Conservation (phyloP, 2,888 invertebrate species). For the Brenthis daphne region DNA sequence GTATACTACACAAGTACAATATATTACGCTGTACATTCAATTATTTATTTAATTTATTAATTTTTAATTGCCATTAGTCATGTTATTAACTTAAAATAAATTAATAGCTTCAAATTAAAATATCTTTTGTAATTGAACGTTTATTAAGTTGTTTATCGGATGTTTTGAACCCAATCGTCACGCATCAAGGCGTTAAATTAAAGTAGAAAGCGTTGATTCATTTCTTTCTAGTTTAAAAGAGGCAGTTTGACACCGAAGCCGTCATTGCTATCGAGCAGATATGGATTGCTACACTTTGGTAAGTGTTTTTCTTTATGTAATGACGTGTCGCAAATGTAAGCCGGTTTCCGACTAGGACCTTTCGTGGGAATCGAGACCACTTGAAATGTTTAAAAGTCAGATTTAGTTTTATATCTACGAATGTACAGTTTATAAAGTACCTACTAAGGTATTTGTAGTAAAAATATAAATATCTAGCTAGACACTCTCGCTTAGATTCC, state of each 20-base stretch:
- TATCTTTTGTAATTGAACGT: conserved; percentile 17
- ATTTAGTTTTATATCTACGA: not conserved
- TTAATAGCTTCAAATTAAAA: too few species aligned
- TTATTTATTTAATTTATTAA: too few species aligned
- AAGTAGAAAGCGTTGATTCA: conserved; percentile 73
- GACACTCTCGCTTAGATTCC: too few species aligned
- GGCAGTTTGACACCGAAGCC: conserved; percentile 50
- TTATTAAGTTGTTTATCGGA: conserved; percentile 23
- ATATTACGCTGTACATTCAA: too few species aligned
- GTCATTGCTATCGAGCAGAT: conserved; percentile 57
- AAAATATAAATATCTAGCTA: too few species aligned
- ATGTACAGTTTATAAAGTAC: not conserved
- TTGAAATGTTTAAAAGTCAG: not conserved
- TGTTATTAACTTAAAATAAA: too few species aligned
- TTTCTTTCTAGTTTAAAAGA: conserved; percentile 77
- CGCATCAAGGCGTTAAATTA: conserved; percentile 61
- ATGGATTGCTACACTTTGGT: conserved; percentile 66
- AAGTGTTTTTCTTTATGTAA: conserved; percentile 49
- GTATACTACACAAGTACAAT: too few species aligned
- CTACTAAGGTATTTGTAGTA: too few species aligned
- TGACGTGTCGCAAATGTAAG: conserved; percentile 33
- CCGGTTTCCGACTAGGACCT: conserved; percentile 30
- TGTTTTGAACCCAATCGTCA: conserved; percentile 44
- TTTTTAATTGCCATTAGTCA: too few species aligned
- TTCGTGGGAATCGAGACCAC: conserved; percentile 17